These are phyloP conservation scores for Galerucella calmariensis DNA, from an alignment of 2,888 invertebrate genomes.

Conservation along the genomic window DNA sequence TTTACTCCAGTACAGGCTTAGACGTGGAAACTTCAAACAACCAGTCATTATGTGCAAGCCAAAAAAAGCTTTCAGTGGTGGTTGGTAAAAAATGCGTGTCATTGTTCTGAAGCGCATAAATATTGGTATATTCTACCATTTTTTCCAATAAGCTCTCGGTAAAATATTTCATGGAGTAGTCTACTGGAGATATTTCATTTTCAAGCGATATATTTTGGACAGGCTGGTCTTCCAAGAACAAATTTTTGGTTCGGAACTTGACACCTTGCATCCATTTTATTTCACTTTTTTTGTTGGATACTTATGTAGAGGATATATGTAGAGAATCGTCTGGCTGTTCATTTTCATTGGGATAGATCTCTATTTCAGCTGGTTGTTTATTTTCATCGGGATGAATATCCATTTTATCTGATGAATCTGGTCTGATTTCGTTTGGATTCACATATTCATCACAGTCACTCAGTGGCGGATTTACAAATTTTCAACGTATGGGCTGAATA, in stretches of 20 bases:
- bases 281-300: background rate
- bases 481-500: too few relatives aligned
- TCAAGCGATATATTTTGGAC: conserved; percentile 12
- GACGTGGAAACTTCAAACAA: conserved; percentile 14
- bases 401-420: too few relatives aligned
- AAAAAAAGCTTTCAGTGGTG: conserved; percentile 3
- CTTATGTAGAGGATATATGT: too few relatives aligned
- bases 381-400: too few relatives aligned
- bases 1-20: conserved; percentile 19
- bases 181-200: background rate
- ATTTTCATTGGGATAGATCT: too few relatives aligned
- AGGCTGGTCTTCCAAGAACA: conserved; percentile 13
- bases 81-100: conserved; percentile 1
- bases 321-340: background rate
- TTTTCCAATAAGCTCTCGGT: conserved; percentile 17
- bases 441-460: too few relatives aligned
- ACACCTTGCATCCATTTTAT: conserved; percentile 21
- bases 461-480: too few relatives aligned
- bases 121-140: conserved; percentile 25
- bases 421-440: too few relatives aligned
- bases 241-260: conserved; percentile 22
- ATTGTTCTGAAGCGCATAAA: conserved; percentile 22
- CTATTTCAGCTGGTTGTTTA: too few relatives aligned
- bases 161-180: background rate
- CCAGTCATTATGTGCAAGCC: conserved; percentile 16